Percentiles rank a stretch among this genome's conserved stretches.
Evolutionary conservation across 1,140 invertebrate genomes (phyloP).

Genomic region (Euglossa dilemma): DNA sequence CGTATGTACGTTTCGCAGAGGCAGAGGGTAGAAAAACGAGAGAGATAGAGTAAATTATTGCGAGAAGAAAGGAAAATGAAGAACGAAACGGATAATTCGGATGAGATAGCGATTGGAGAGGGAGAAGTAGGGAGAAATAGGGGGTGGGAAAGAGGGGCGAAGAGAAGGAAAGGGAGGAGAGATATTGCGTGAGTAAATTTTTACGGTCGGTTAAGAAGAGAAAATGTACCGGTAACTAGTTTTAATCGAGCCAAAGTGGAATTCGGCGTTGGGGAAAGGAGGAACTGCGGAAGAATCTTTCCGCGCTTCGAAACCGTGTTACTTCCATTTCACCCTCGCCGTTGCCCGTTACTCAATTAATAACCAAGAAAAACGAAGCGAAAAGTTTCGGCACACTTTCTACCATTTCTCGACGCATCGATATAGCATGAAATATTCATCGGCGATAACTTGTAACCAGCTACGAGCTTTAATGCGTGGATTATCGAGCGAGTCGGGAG

Average conservation of each 20-base stretch:
- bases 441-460: background rate
- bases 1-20: too few relatives aligned
- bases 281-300: conserved; percentile 25
- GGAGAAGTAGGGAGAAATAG: too few relatives aligned
- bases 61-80: too few relatives aligned
- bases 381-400: conserved; percentile 8
- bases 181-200: background rate
- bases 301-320: conserved; percentile 16
- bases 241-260: conserved; percentile 14
- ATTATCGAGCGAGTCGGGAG: background rate
- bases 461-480: background rate
- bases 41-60: too few relatives aligned
- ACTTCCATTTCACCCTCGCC: background rate
- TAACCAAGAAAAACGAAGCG: conserved; percentile 27
- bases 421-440: background rate
- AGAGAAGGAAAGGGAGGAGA: background rate
- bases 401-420: background rate
- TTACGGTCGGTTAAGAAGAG: background rate
- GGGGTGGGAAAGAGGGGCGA: too few relatives aligned
- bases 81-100: too few relatives aligned
- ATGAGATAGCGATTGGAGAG: too few relatives aligned
- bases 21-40: too few relatives aligned
- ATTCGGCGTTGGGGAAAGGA: background rate
- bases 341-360: conserved; percentile 31
- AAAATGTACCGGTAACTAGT: conserved; percentile 1